Evolutionary conservation across 2,797 vertebrate species (phyloP).

Genomic region (Valencia hispanica): DNA sequence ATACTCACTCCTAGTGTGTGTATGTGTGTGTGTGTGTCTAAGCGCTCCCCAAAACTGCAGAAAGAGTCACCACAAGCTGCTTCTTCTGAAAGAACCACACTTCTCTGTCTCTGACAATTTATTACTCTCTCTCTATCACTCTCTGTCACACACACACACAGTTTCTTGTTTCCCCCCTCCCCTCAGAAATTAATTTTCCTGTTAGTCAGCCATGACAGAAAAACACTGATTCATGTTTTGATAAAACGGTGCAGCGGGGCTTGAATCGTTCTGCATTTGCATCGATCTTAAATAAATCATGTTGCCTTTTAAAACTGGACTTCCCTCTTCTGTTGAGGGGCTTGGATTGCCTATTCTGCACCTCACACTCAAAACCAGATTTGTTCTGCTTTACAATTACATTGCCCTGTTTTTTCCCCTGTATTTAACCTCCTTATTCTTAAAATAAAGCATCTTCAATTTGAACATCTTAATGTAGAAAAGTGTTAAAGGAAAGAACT

Average conservation of each 20-base stretch:
- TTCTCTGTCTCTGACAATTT: conserved; percentile 1
- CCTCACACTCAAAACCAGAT: neutral
- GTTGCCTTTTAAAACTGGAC: neutral
- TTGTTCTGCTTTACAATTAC: neutral
- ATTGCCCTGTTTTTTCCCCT: neutral
- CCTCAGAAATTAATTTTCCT: conserved; percentile 20
- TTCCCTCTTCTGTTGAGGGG: neutral
- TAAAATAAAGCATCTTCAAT: neutral
- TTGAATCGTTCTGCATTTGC: conserved; percentile 27
- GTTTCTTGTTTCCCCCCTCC: neutral
- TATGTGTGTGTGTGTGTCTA: neutral
- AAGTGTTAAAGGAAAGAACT: neutral
- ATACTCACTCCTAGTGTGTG: conserved; percentile 19
- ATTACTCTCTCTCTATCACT: neutral
- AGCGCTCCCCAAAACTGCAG: conserved; percentile 17
- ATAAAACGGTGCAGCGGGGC: conserved; percentile 20
- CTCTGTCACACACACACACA: neutral
- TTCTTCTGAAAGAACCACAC: neutral
- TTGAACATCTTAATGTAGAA: neutral
- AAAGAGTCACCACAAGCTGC: conserved; percentile 27
- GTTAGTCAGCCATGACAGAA: conserved; percentile 40
- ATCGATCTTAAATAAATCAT: conserved; percentile 24
- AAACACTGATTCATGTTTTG: conserved; percentile 64
- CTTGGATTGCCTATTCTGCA: neutral
- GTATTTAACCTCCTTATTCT: neutral